phyloP scores from a whole-genome alignment of 2,113 vertebrate genomes.

The Oncorhynchus tshawytscha region DNA sequence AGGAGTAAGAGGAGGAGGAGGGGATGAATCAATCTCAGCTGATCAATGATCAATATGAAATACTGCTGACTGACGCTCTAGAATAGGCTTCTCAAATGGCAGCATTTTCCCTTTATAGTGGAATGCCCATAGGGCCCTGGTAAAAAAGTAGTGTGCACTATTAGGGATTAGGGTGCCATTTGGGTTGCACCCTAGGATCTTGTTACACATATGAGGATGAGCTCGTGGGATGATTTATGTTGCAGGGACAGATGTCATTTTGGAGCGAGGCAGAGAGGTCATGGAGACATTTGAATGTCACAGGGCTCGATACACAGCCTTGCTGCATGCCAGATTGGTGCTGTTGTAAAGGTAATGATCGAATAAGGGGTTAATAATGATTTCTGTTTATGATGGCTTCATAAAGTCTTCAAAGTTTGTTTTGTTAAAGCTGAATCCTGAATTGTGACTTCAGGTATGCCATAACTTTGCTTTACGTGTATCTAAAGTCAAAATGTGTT shows the following conservation, averaged over 20 bases:
- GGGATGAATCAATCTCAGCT: conserved; percentile 59
- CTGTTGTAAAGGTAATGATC: not conserved
- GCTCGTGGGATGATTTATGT: conserved; percentile 64
- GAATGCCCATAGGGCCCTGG: too few species aligned
- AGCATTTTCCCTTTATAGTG: too few species aligned
- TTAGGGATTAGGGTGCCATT: too few species aligned
- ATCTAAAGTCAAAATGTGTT: too few species aligned
- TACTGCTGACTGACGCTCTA: conserved; percentile 60
- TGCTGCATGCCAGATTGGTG: not conserved
- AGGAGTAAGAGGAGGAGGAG: too few species aligned
- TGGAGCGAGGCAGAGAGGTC: conserved; percentile 34
- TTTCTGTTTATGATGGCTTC: too few species aligned
- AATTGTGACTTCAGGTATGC: too few species aligned
- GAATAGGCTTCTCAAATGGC: not conserved
- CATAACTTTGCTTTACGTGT: too few species aligned
- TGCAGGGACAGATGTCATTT: conserved; percentile 54
- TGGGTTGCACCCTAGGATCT: too few species aligned
- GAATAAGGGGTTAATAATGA: not conserved
- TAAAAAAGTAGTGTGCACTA: too few species aligned
- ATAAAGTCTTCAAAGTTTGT: too few species aligned
- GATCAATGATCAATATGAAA: conserved; percentile 69
- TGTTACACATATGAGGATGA: conserved; percentile 65
- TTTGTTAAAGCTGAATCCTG: too few species aligned
- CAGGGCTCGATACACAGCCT: not conserved
- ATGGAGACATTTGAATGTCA: conserved; percentile 58